These are phyloP conservation scores for Ispidina lecontei DNA, from an alignment of 2,797 vertebrate species.

Conservation along the genomic window DNA sequence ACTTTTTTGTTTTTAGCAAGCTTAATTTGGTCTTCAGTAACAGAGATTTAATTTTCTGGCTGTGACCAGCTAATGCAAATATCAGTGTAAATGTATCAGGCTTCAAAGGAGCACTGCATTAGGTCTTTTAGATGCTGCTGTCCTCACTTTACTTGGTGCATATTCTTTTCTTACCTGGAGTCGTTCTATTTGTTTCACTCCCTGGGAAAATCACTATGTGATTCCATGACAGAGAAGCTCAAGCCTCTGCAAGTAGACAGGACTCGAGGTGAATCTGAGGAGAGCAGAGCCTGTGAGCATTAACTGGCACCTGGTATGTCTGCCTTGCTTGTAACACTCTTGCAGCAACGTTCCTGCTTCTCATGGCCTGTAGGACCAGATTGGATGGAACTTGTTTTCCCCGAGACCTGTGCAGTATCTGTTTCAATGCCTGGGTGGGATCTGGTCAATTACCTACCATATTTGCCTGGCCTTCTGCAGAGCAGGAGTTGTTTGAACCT, in stretches of 20 bases:
- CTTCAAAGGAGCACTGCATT: neutral
- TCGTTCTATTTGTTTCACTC: neutral
- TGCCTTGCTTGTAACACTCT: neutral
- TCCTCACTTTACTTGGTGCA: neutral
- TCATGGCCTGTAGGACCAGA: neutral
- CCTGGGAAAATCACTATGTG: neutral
- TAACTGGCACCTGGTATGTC: neutral
- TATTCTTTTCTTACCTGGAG: neutral
- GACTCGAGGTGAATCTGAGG: neutral
- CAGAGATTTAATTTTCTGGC: neutral
- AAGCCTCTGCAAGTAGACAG: neutral
- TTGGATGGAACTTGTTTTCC: neutral
- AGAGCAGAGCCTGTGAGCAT: neutral
- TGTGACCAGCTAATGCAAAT: neutral
- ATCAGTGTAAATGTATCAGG: neutral
- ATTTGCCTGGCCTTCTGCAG: neutral
- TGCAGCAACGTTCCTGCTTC: neutral
- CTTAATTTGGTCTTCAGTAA: neutral
- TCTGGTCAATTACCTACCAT: neutral
- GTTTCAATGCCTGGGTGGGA: neutral
- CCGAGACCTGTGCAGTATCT: neutral
- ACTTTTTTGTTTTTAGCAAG: neutral
- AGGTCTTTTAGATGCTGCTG: neutral
- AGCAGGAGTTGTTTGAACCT: neutral
- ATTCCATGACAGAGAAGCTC: neutral